phyloP scores from a whole-genome alignment of 2,797 vertebrate genomes.

The Lagodon rhomboides region DNA sequence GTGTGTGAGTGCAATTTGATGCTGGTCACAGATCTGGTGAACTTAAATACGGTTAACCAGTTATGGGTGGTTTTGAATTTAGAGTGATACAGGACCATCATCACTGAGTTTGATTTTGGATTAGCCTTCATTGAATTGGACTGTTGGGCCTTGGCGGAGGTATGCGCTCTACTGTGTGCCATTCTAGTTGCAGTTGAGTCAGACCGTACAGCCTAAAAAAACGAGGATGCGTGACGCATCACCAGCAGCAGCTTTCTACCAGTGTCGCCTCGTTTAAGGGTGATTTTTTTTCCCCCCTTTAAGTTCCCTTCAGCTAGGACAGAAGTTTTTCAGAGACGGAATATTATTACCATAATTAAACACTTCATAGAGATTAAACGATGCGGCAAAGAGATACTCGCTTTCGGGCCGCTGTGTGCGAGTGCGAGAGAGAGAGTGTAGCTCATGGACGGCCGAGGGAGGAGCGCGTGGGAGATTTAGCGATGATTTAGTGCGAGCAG shows the following conservation, averaged over 20 bases:
- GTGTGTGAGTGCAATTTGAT: no score
- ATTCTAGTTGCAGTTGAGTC: not conserved
- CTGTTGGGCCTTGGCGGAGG: no score
- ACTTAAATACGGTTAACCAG: no score
- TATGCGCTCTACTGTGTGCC: no score
- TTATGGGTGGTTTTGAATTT: no score
- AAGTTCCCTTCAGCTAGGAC: slow-evolving; percentile 4
- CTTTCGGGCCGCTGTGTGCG: slow-evolving; percentile 1
- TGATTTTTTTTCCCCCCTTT: not conserved
- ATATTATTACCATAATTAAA: slow-evolving; percentile 44
- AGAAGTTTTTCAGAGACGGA: slow-evolving; percentile 26
- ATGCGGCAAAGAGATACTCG: slow-evolving; percentile 26
- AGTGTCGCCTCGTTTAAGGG: not conserved
- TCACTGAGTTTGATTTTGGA: no score
- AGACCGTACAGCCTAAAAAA: not conserved
- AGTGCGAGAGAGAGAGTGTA: slow-evolving; percentile 25
- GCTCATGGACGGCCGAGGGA: slow-evolving; percentile 40
- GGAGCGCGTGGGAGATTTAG: slow-evolving; percentile 59
- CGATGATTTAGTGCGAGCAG: slow-evolving; percentile 68
- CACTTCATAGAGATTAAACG: slow-evolving; percentile 36
- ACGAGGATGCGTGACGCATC: not conserved
- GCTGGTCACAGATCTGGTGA: no score
- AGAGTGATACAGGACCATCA: no score
- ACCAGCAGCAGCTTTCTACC: not conserved
- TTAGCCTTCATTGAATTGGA: no score